A percentile compares a stretch with the other conserved stretches of the same genome.
phyloP scores from a whole-genome alignment of 2,113 vertebrate species.

The Gavia stellata region DNA sequence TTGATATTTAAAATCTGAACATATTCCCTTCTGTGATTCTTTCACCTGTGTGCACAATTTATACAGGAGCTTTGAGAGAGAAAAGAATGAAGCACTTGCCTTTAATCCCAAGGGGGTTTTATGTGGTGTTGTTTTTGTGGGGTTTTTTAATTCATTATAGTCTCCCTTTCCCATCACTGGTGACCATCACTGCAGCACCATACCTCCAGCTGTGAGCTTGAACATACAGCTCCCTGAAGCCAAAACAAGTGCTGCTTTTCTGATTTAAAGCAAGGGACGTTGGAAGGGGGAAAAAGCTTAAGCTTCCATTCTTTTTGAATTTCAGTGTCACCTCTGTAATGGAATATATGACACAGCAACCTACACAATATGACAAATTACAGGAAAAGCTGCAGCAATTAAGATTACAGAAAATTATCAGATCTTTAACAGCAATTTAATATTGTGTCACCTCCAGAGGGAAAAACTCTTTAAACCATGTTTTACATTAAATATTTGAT shows the following conservation, averaged over 20 bases:
- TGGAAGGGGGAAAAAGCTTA: neutral
- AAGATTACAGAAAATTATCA: slow-evolving; percentile 7
- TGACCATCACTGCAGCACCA: slow-evolving; percentile 1
- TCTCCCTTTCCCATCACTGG: slow-evolving; percentile 12
- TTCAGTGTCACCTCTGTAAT: slow-evolving; percentile 10
- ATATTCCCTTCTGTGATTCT: slow-evolving; percentile 1
- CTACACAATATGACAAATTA: neutral
- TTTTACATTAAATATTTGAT: neutral
- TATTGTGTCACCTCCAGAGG: neutral
- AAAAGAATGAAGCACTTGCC: neutral
- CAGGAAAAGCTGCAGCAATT: neutral
- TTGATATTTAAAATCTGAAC: slow-evolving; percentile 28
- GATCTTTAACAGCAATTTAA: neutral
- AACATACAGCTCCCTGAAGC: slow-evolving; percentile 15
- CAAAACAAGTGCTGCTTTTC: slow-evolving; percentile 45
- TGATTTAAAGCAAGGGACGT: slow-evolving; percentile 24
- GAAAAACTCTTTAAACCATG: neutral
- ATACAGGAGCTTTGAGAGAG: neutral
- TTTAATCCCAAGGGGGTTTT: neutral
- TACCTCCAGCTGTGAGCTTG: slow-evolving; percentile 31
- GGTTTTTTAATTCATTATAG: neutral
- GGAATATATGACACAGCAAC: neutral
- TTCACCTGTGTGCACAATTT: slow-evolving; percentile 2
- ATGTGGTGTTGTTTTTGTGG: neutral
- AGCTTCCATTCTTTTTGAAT: slow-evolving; percentile 29